Evolutionary conservation across 2,797 vertebrate genomes (phyloP), one percentile per base, ranked within the genome.

Genomic region (Urosaurus nigricauda): DNA sequence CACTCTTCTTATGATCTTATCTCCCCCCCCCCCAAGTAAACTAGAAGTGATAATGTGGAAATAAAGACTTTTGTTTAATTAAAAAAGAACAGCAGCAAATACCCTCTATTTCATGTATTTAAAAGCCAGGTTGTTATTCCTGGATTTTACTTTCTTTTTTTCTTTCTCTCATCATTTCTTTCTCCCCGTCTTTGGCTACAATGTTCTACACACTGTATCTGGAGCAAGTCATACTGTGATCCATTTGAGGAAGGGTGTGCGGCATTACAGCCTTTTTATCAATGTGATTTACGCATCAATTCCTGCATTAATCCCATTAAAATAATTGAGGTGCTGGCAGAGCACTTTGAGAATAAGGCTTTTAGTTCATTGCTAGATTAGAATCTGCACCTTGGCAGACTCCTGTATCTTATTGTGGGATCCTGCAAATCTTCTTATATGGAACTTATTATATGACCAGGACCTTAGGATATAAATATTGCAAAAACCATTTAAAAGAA

Each of bases 291-390:
- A 85, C 24, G 19, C 53, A 53, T 63, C 78, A 80, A 43, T 74
- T 80, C 32, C n/a, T 85, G 84, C 24, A 85, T 80, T 89, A 81
- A 85, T 89, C 35, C 88, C 56, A 85, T 89, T 89, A 80, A 40
- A 74, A 65, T 85, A 89, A 89, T 81, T 81, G 43, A 85, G n/a
- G 37, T 80, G 40, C 40, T 89, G 77, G 78, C 68, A 81, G 70
- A 85, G 32, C 70, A 32, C 74, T 85, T 80, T 85, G 78, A 85
- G 56, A 65, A 89, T 81, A 80, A 85, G 51, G 29, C 65, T 70
- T 89, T 80, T 65, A 74, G 70, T 63, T 73, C 83, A 73, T 79
- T 85, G 56, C 56, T 78, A 60, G 58, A 53, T 74, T 65, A 63
- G 53, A 58, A 12, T 43, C 58, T 81, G 53, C 77, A 85, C 32